A percentile compares a stretch with the other conserved stretches of the same genome.
Evolutionary conservation across 92 coral and sea anemone species (phyloP).

Genomic region (Umimayanthus chanpuru): DNA sequence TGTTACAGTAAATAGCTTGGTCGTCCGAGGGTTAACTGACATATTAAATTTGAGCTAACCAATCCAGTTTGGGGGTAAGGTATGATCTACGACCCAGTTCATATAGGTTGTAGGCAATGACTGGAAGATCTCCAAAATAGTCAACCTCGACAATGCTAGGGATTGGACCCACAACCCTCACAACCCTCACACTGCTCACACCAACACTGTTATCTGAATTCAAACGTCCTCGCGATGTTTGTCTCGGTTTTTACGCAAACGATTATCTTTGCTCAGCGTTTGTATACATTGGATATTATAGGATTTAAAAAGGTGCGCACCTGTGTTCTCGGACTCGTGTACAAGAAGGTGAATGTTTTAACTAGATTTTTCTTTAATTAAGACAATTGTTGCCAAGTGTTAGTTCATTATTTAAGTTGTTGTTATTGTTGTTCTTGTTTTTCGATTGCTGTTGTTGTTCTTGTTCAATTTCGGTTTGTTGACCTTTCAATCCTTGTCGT

Average conservation of each 20-base stretch:
- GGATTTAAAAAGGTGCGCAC: constrained; percentile 76
- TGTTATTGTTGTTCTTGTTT: too few relatives aligned
- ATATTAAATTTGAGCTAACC: too few relatives aligned
- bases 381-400: too few relatives aligned
- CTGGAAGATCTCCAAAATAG: neutral
- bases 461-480: too few relatives aligned
- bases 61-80: too few relatives aligned
- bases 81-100: neutral
- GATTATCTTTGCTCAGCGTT: constrained; percentile 60
- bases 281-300: constrained; percentile 51
- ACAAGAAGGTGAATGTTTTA: constrained; percentile 60
- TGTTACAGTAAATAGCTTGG: too few relatives aligned
- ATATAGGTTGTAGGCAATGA: neutral
- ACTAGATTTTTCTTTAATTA: too few relatives aligned
- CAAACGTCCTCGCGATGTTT: neutral
- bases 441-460: too few relatives aligned
- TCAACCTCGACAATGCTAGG: neutral
- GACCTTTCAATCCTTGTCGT: too few relatives aligned
- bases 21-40: too few relatives aligned
- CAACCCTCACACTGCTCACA: neutral
- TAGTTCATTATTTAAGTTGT: too few relatives aligned
- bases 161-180: neutral
- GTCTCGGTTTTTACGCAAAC: constrained; percentile 52
- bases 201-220: neutral
- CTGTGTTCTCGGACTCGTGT: constrained; percentile 73